phyloP scores from a whole-genome alignment of 1,140 invertebrate species.

The Drosophila grimshawi region DNA sequence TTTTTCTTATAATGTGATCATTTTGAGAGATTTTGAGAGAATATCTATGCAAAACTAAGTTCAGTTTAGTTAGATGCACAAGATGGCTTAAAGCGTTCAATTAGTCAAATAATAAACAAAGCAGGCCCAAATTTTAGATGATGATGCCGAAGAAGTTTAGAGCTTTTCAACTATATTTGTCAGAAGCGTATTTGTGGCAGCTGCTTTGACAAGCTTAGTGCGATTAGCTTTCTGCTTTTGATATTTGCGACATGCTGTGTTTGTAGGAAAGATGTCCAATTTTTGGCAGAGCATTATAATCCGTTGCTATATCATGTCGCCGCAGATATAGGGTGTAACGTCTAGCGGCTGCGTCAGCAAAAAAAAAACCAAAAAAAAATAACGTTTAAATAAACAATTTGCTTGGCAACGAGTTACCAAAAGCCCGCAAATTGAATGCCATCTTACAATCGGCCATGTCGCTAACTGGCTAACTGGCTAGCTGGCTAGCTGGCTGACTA shows the following conservation, averaged over 20 bases:
- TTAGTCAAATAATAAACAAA: no score
- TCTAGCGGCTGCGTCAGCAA: slow-evolving; percentile 54
- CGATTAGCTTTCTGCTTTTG: neutral
- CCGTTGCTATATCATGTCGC: slow-evolving; percentile 6
- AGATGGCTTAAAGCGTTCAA: no score
- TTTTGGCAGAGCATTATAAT: neutral
- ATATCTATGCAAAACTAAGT: no score
- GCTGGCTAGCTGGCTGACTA: no score
- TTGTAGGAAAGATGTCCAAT: neutral
- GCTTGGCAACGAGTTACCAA: slow-evolving; percentile 56
- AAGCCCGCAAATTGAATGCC: slow-evolving; percentile 8
- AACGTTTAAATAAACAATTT: slow-evolving; percentile 41
- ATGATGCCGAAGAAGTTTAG: no score
- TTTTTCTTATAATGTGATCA: no score
- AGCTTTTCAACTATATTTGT: no score
- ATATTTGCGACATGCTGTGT: neutral
- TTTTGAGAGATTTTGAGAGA: no score
- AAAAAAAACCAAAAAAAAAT: neutral
- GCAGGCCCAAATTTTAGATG: no score
- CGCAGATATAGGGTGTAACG: neutral
- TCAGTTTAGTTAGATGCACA: no score
- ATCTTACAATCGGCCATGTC: slow-evolving; percentile 58
- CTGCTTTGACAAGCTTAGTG: neutral
- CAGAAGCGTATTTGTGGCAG: neutral
- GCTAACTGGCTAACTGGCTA: neutral